A percentile compares a stretch with the other conserved stretches of the same genome.
These are phyloP conservation scores for Rhipidura dahli DNA, from an alignment of 2,113 vertebrate species.

Conservation along the genomic window DNA sequence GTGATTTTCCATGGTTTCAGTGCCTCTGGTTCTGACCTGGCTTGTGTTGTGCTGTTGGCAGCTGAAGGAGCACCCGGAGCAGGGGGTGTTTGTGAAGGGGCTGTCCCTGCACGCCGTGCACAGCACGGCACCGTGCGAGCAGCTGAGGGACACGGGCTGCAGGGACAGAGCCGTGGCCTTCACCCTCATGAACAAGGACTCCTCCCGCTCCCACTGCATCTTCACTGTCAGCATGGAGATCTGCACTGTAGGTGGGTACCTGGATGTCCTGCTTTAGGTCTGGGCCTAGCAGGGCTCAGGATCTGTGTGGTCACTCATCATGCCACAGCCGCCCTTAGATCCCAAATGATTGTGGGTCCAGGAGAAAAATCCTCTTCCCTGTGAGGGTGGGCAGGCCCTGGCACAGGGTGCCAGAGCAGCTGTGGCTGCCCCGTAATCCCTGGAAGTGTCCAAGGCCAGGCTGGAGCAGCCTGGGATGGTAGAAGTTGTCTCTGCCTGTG, in stretches of 20 bases:
- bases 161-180: conserved; percentile 82
- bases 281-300: neutral
- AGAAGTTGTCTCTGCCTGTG: neutral
- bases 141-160: conserved; percentile 84
- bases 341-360: neutral
- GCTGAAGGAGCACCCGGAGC: conserved; percentile 90
- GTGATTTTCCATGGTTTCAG: rapidly evolving
- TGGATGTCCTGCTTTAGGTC: neutral
- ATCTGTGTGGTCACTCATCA: rapidly evolving
- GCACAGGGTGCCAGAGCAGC: neutral
- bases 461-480: rapidly evolving
- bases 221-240: conserved; percentile 89
- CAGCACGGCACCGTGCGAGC: conserved; percentile 81
- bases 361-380: neutral
- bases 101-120: conserved; percentile 86
- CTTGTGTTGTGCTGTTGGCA: neutral
- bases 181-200: conserved; percentile 89
- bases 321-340: neutral
- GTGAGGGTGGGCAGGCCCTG: neutral
- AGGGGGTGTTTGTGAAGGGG: conserved; percentile 79
- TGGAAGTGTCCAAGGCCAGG: neutral
- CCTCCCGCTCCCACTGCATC: conserved; percentile 88
- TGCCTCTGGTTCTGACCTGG: neutral
- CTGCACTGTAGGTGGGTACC: conserved; percentile 73
- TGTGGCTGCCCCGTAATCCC: neutral